Evolutionary conservation across 2,113 vertebrate genomes (phyloP), one percentile per base, ranked within the genome.

Genomic region (Apistogramma diplotaenia): DNA sequence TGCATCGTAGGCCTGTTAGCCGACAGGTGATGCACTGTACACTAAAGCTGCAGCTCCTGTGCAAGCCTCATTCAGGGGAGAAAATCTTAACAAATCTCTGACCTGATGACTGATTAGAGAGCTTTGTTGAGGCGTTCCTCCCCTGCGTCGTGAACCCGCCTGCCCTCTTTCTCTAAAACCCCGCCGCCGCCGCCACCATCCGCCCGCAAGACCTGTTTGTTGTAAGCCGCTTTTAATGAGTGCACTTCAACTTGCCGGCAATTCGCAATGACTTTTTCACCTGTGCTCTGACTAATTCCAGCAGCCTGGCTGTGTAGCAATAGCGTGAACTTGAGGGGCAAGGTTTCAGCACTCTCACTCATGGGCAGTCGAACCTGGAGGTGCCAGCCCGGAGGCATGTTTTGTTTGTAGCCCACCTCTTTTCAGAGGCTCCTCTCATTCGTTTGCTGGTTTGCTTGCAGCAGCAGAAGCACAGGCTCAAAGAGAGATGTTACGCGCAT

Each of bases 171-270:
- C 46, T 12, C 8, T 56, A 4, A 76, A 82, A 56, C 40, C 27
- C 70, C n/a, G 25, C 16, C 11, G 5, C 77, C 13, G 46, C 78
- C 5, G 21, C 75, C 35, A 46, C 82, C 21, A 3, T 76, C 57
- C 74, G 31, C 83, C 27, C 40, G 62, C 74, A 62, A 60, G 59
- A 35, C 54, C 74, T 80, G 74, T 76, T 86, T 85, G 73, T 76
- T 85, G 59, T 81, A 78, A 86, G 78, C 76, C 21, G 25, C 70
- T 89, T 91, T 90, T 91, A 92, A 93, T 89, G 87, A 92, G 87
- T 70, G 5, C 58, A 43, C 82, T 87, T 57, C 51, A 73, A 60
- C 85, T 91, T 58, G 0, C 53, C 23, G 25, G 33, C 78, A 74
- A 85, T 85, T 81, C 62, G 16, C 74, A 21, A 56, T 73, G 84